Conservation (phyloP, 2,113 vertebrate genomes). For the Paracanthobrama guichenoti region DNA sequence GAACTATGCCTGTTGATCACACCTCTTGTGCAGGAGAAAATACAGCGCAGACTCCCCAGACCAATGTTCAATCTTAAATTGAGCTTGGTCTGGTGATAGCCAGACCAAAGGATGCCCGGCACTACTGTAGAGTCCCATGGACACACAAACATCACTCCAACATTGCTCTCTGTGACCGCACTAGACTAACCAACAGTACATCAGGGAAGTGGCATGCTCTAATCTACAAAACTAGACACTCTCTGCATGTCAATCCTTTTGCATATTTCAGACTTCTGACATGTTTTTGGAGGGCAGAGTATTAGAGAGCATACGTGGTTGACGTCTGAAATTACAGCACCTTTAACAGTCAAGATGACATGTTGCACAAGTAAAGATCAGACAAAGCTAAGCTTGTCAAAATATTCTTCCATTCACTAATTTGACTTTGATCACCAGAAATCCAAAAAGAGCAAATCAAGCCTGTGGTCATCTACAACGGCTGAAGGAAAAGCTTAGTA, state of each 20-base stretch:
- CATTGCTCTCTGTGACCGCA: neutral
- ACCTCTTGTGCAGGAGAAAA: no score
- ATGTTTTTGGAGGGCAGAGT: no score
- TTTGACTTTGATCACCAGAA: neutral
- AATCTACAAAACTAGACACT: no score
- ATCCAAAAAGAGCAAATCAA: neutral
- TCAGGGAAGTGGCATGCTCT: neutral
- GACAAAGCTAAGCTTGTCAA: no score
- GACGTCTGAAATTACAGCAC: neutral
- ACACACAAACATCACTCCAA: conserved; percentile 29
- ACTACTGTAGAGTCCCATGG: neutral
- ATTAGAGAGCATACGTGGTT: neutral
- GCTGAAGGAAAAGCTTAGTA: neutral
- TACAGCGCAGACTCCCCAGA: no score
- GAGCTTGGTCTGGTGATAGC: no score
- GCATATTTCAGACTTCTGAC: no score
- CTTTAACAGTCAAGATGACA: no score
- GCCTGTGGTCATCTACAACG: neutral
- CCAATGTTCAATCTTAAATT: no score
- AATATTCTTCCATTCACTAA: neutral
- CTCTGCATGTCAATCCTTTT: neutral
- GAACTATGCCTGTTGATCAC: no score
- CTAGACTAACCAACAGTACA: neutral
- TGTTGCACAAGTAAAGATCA: no score
- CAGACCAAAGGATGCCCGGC: neutral